phyloP scores from a whole-genome alignment of 2,797 vertebrate species.

The Enteromius paludinosus region DNA sequence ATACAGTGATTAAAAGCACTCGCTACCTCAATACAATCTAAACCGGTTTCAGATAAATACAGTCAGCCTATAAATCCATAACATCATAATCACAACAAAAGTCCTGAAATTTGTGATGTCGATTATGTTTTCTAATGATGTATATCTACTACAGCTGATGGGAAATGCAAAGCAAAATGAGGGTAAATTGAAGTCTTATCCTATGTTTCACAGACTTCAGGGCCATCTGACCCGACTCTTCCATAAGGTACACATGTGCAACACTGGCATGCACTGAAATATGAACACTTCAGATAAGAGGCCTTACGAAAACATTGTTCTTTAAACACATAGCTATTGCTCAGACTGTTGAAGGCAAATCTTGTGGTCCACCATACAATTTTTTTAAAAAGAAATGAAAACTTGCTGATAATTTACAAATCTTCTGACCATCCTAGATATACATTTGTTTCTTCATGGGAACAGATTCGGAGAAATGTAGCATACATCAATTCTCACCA shows the following conservation, averaged over 20 bases:
- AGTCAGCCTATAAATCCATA: background rate
- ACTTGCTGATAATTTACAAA: background rate
- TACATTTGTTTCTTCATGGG: background rate
- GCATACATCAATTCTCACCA: background rate
- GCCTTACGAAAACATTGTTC: background rate
- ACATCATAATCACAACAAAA: conserved; percentile 13
- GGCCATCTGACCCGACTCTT: background rate
- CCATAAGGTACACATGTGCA: background rate
- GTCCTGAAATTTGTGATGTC: background rate
- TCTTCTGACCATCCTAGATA: background rate
- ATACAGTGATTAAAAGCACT: conserved; percentile 50
- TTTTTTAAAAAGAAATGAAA: background rate
- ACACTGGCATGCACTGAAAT: conserved; percentile 17
- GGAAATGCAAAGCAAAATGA: background rate
- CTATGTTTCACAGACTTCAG: background rate
- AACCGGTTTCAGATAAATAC: conserved; percentile 3
- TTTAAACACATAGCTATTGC: conserved; percentile 15
- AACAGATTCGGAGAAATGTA: background rate
- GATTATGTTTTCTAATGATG: conserved; percentile 2
- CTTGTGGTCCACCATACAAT: conserved; percentile 7
- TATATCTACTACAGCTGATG: background rate
- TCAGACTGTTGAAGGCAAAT: background rate
- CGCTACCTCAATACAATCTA: background rate
- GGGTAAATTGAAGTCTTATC: background rate
- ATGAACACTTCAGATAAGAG: background rate